Base-by-base conservation (phyloP, 1,140 invertebrate genomes). In the Macrobrachium nipponense region DNA sequence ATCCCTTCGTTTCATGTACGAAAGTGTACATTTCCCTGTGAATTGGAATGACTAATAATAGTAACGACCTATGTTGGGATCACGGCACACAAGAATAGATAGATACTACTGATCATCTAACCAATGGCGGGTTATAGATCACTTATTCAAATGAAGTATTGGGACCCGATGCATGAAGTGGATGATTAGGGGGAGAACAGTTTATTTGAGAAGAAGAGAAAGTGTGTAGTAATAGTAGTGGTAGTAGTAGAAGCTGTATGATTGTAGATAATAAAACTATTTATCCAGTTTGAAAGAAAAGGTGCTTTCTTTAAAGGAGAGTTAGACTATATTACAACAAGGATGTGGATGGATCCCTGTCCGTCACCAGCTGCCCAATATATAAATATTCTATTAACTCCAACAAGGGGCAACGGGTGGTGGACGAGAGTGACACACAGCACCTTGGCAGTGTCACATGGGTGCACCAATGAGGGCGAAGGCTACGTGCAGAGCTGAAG, bases 311-410 rank as follows among this genome's bases (percentile, higher is more conserved):
- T 17, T 43, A 7, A n/a, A 23, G 60, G 8, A 60, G 59, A 27
- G 59, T 5, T 0, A 20, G 75, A 36, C 27, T 36, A 36, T n/a
- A 36, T 11, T 23, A 43, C 44, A 23, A 58, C 68, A 51, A 18
- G 76, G 44, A 17, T 6, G 11, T 23, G 84, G 77, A 59, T 68
- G 70, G 68, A 64, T 17, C 70, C 78, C 17, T 27, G 77, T 70
- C 14, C 68, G 60, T 86, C 78, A 51, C 78, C 51, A 64, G 66
- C 62, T 68, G 78, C 84, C 84, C n/a, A 6, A 80, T 86, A 86
- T 86, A 86, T 86, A 86, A 80, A 80, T 82, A 80, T 75, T 86
- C 77, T 80, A 17, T 80, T 60, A 86, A 86, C 84, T 86, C 84
- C 84, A 86, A 86, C 84, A 86, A 86, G 84, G 43, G 77, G 84